Conservation (phyloP, 2,888 invertebrate species). For the Autographa pulchrina region DNA sequence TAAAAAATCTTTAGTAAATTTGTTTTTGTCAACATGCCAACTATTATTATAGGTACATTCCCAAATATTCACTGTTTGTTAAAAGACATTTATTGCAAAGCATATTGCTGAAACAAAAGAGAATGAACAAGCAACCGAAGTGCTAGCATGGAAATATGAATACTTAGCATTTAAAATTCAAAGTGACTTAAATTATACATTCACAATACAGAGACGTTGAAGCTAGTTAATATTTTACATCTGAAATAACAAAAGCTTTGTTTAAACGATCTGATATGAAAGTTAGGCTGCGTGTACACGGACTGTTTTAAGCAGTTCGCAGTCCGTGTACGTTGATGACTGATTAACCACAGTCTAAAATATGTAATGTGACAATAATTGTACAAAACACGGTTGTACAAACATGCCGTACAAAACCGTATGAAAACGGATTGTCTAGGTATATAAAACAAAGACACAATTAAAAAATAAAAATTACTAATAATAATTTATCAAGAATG, state of each 20-base stretch:
- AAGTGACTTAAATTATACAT: conserved; percentile 52
- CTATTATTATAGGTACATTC: conserved; percentile 17
- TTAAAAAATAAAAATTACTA: not conserved
- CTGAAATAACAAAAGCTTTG: conserved; percentile 27
- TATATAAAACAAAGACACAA: too few relatives aligned
- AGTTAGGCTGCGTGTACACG: not conserved
- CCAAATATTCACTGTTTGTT: conserved; percentile 19
- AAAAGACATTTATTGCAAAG: conserved; percentile 25
- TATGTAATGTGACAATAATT: too few relatives aligned
- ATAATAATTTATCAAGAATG: not conserved
- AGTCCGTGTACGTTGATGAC: too few relatives aligned
- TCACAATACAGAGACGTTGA: conserved; percentile 49
- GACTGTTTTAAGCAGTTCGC: too few relatives aligned
- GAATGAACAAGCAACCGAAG: conserved; percentile 42
- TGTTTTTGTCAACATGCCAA: conserved; percentile 31
- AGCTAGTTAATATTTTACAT: conserved; percentile 29
- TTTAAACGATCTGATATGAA: conserved; percentile 11
- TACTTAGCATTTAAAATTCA: conserved; percentile 55
- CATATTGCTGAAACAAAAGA: conserved; percentile 30
- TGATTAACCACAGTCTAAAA: too few relatives aligned
- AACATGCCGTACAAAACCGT: too few relatives aligned
- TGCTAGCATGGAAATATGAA: conserved; percentile 51
- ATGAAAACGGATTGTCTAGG: too few relatives aligned
- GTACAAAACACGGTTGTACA: too few relatives aligned
- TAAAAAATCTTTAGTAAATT: not conserved